A percentile compares a stretch with the other conserved stretches of the same genome.
phyloP scores from a whole-genome alignment of 1,140 invertebrate species.

The Fopius arisanus region DNA sequence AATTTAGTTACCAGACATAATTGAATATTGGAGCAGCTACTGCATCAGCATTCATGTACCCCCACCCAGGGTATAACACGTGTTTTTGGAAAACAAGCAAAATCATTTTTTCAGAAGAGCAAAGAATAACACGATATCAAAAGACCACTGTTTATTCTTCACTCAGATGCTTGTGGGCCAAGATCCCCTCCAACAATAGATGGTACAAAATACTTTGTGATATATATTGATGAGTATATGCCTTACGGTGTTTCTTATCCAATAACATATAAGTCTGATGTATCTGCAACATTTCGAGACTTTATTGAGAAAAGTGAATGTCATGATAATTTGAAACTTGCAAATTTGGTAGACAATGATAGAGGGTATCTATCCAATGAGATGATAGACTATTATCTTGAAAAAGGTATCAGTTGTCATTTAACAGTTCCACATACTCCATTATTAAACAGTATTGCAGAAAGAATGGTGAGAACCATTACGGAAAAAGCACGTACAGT shows the following conservation, averaged over 20 bases:
- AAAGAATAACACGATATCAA: not conserved
- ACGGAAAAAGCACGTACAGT: constrained; percentile 56
- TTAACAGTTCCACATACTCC: constrained; percentile 17
- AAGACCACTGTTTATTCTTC: not conserved
- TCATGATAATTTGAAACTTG: not conserved
- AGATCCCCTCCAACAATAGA: constrained; percentile 27
- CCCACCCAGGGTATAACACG: constrained; percentile 24
- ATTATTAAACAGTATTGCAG: constrained; percentile 33
- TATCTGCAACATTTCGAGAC: constrained; percentile 19
- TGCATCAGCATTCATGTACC: too few species aligned
- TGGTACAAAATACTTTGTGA: constrained; percentile 20
- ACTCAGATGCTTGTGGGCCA: not conserved
- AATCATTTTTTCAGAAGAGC: constrained; percentile 39
- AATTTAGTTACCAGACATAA: too few species aligned
- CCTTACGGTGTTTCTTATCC: constrained; percentile 27
- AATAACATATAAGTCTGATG: constrained; percentile 25
- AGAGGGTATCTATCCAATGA: constrained; percentile 9
- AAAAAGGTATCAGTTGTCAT: constrained; percentile 26
- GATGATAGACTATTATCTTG: constrained; percentile 1
- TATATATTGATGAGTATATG: constrained; percentile 22
- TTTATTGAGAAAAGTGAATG: constrained; percentile 9
- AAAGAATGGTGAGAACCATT: constrained; percentile 59
- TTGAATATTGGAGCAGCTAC: too few species aligned
- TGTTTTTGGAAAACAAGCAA: constrained; percentile 59
- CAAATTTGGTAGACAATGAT: constrained; percentile 18